phyloP scores from a whole-genome alignment of 2,113 vertebrate genomes.

The Podarcis muralis region DNA sequence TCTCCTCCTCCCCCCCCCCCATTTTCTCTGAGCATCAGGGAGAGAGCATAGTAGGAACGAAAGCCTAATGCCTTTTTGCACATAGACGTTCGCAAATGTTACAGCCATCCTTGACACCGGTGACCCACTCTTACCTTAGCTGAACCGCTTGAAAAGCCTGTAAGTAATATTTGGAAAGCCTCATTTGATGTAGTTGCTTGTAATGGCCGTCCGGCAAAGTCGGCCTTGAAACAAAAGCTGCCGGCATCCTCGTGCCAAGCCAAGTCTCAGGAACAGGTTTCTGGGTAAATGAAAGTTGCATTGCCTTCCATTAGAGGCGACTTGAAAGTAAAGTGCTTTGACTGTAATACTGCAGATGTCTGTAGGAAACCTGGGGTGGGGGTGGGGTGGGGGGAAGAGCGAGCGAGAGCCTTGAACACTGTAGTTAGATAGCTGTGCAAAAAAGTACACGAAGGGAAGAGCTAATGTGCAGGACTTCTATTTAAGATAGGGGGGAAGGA shows the following conservation, averaged over 20 bases:
- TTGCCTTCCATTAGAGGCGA: constrained; percentile 77
- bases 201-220: constrained; percentile 40
- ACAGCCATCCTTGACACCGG: constrained; percentile 33
- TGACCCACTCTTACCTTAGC: constrained; percentile 35
- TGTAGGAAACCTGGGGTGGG: constrained; percentile 75
- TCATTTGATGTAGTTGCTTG: constrained; percentile 36
- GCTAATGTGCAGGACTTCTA: constrained; percentile 84
- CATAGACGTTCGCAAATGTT: constrained; percentile 34
- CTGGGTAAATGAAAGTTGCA: constrained; percentile 74
- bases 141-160: constrained; percentile 30
- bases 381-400: not conserved
- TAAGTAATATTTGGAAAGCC: constrained; percentile 40
- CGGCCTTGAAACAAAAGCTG: constrained; percentile 60
- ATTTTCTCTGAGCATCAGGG: not conserved
- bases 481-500: constrained; percentile 84
- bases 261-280: constrained; percentile 69
- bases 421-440: constrained; percentile 81
- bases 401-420: constrained; percentile 66
- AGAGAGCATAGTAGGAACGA: constrained; percentile 2
- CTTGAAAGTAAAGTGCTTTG: constrained; percentile 81
- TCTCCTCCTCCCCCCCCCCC: no score
- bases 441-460: constrained; percentile 79
- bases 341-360: constrained; percentile 82
- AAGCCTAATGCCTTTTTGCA: constrained; percentile 24
- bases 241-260: constrained; percentile 51